Evolutionary conservation across 1,140 invertebrate genomes (phyloP), one percentile per base, ranked within the genome.

Genomic region (Tetragnatha versicolor): DNA sequence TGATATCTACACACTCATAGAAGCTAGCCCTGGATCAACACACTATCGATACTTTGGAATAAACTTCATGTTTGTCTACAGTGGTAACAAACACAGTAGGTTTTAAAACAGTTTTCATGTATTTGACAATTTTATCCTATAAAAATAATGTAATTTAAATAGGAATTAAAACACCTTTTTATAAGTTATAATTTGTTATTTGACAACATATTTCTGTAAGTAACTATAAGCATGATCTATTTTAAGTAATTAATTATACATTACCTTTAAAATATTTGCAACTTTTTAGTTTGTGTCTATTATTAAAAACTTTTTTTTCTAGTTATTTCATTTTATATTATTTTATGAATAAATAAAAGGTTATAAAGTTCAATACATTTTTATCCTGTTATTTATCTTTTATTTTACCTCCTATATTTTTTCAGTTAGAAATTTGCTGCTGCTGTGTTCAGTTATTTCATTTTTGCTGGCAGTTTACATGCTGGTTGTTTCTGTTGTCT

Each of bases 41-140:
- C 94, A 96, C 85, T 95, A 93, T 84, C 94, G 95, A 35, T 96
- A 94, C 84, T 96, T 95, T 84, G 89, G 96, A 58, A 93, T 97
- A 83, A 95, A 94, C 12, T 97, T 95, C 85, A 91, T 97, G 83
- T 97, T 97, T 88, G 94, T 97, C 39, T 97, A 96, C 85, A 93
- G 95, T 81, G 94, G 95, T 45, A 96, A 93, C 86, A 87, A 89
- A 80, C 93, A 95, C 87, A 92, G 94, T 97, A 89, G 89, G 86
- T 65, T 35, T 12, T 49, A 12, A 22, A 7, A 61, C 14, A 29
- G 2, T 14, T 61, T 61, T 3, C 33, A 17, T 31, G 29, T 61
- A 20, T 55, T 20, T 55, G 12, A 25, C 51, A 2, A n/a, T n/a
- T n/a, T n/a, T n/a, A n/a, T n/a, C n/a, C n/a, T n/a, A n/a, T n/a